A percentile compares a stretch with the other conserved stretches of the same genome.
Conservation (phyloP, 2,888 invertebrate species). For the Eugnorisma glareosa region DNA sequence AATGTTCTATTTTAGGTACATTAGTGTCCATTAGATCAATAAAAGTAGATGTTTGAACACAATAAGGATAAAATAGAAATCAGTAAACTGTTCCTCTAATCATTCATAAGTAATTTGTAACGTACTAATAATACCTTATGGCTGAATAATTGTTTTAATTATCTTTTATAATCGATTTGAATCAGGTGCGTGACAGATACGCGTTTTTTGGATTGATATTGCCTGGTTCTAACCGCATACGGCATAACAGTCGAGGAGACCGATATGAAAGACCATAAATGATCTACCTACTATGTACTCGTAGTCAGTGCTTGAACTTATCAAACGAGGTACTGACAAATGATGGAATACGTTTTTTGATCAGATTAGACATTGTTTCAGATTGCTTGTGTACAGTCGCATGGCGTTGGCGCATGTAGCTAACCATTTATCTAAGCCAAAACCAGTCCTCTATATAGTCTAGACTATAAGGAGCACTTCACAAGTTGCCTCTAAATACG, state of each 20-base stretch:
- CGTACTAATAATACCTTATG: background rate
- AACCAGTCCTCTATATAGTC: background rate
- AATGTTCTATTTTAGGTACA: background rate
- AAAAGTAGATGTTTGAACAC: background rate
- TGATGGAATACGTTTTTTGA: background rate
- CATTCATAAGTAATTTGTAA: background rate
- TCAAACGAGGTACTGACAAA: background rate
- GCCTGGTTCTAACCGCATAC: background rate
- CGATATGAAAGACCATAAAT: background rate
- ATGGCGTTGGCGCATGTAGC: background rate
- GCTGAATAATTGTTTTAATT: background rate
- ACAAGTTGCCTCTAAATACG: conserved; percentile 54
- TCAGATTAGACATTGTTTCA: background rate
- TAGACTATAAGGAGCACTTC: conserved; percentile 20
- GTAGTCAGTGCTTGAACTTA: background rate
- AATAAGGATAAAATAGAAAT: background rate
- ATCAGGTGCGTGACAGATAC: too few species aligned
- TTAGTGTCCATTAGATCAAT: background rate
- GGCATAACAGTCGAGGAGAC: background rate
- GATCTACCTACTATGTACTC: background rate
- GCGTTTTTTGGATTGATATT: too few species aligned
- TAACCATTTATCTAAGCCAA: background rate
- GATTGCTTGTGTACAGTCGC: background rate
- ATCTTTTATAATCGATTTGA: too few species aligned
- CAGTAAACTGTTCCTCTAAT: background rate